Evolutionary conservation across 2,113 vertebrate genomes (phyloP), one percentile per base, ranked within the genome.

Genomic region (Pteronura brasiliensis): DNA sequence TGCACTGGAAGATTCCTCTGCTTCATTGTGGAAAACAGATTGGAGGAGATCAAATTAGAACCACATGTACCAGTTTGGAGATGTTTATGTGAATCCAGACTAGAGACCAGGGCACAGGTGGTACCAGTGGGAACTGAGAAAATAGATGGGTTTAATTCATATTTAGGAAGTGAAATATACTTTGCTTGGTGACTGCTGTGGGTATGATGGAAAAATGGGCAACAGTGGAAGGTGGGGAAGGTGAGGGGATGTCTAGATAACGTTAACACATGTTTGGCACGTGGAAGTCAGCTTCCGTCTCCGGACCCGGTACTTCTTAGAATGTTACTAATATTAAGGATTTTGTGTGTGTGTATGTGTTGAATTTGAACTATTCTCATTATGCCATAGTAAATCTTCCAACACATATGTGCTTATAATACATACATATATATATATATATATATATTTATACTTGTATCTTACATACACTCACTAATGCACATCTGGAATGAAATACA

Each of bases 221-320:
- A 29, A 5, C 20, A 27, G 49, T 10, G 31, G 61, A 21, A 21
- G 15, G 12, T 27, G 34, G 13, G 69, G 6, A 4, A 4, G n/a
- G 17, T 12, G 21, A 42, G 11, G 29, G 21, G 10, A 23, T 21
- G 27, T 4, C 18, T 3, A 25, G 2, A 0, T 21, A 36, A 20
- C 1, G 3, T 10, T 63, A n/a, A 34, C 15, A 25, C 6, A 7
- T 27, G 3, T 52, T 77, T 25, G 27, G 4, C 25, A 12, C 17
- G 3, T 0, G 7, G 59, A 49, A 39, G 34, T 59, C 39, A 7
- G 21, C 42, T 44, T 47, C 82, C 8, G 0, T 69, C 36, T 27
- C 3, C 5, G 27, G 6, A 13, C 27, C 69, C 10, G 17, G 10
- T n/a, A 1, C 18, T 74, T 94, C 57, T 42, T 61, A 74, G 11